A percentile compares a stretch with the other conserved stretches of the same genome.
Evolutionary conservation across 2,113 vertebrate species (phyloP).

Genomic region (Solenodon paradoxus): DNA sequence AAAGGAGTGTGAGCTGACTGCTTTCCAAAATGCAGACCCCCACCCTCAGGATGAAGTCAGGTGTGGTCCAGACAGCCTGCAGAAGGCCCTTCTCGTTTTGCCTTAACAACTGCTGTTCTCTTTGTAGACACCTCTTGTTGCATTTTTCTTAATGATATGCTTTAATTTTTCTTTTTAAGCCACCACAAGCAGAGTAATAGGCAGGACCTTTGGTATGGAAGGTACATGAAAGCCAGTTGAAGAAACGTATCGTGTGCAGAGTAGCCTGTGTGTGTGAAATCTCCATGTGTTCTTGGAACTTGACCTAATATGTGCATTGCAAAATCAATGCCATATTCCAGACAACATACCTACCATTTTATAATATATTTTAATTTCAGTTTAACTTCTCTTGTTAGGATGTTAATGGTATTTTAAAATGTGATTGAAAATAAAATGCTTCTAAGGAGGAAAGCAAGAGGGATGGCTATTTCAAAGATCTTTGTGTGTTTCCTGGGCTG

Average conservation of each 20-base stretch:
- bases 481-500: not conserved
- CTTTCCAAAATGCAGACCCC: constrained; percentile 52
- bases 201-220: constrained; percentile 55
- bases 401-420: constrained; percentile 63
- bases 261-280: not conserved
- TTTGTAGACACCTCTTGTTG: constrained; percentile 67
- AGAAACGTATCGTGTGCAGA: constrained; percentile 7
- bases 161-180: constrained; percentile 75
- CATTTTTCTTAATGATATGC: constrained; percentile 75
- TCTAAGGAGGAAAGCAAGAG: constrained; percentile 53
- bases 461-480: not conserved
- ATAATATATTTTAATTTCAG: constrained; percentile 65
- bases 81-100: too few relatives aligned
- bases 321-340: constrained; percentile 60
- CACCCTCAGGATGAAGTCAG: not conserved
- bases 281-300: constrained; percentile 24
- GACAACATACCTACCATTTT: constrained; percentile 45
- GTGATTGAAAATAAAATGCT: constrained; percentile 57
- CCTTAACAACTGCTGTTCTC: constrained; percentile 51
- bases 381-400: constrained; percentile 76
- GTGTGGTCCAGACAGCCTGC: constrained; percentile 36
- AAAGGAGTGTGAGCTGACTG: constrained; percentile 76
- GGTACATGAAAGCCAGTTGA: constrained; percentile 31
- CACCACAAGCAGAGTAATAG: constrained; percentile 64
- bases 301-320: constrained; percentile 49